Percentiles rank a stretch among this genome's conserved stretches.
Evolutionary conservation across 2,113 vertebrate species (phyloP).

Genomic region (Brachypteracias leptosomus): DNA sequence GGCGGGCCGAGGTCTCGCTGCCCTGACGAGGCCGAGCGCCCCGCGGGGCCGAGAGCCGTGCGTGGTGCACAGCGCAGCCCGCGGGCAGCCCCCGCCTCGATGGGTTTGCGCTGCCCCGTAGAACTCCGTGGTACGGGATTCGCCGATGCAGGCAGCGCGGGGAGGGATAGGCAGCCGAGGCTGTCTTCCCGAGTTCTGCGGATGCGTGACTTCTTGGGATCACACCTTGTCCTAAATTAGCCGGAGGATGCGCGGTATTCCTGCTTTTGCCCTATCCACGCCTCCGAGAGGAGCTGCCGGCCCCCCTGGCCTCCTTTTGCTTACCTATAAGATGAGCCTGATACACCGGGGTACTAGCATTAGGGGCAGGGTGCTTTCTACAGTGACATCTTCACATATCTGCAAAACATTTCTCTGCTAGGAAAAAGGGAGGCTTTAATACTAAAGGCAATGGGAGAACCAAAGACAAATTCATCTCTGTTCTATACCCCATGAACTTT

Average conservation of each 20-base stretch:
- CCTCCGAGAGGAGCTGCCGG: background rate
- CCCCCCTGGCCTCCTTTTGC: background rate
- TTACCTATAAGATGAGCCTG: background rate
- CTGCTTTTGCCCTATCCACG: background rate
- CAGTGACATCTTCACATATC: background rate
- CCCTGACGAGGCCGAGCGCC: background rate
- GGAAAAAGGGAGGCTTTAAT: background rate
- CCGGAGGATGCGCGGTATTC: background rate
- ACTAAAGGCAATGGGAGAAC: background rate
- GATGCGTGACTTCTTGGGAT: background rate
- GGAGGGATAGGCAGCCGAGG: background rate
- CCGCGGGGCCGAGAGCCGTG: background rate
- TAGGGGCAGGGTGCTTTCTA: background rate
- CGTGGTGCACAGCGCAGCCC: too few relatives aligned
- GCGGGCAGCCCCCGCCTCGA: too few relatives aligned
- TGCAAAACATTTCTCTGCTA: background rate
- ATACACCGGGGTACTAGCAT: rapidly evolving
- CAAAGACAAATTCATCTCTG: background rate
- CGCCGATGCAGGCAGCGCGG: background rate
- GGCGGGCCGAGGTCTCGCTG: too few relatives aligned
- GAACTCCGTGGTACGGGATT: background rate
- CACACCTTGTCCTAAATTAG: background rate
- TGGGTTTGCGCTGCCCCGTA: rapidly evolving
- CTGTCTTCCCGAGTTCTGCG: background rate
- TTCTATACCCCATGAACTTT: background rate